phyloP scores from a whole-genome alignment of 2,113 vertebrate species.

The Epinephelus cyanopodus region DNA sequence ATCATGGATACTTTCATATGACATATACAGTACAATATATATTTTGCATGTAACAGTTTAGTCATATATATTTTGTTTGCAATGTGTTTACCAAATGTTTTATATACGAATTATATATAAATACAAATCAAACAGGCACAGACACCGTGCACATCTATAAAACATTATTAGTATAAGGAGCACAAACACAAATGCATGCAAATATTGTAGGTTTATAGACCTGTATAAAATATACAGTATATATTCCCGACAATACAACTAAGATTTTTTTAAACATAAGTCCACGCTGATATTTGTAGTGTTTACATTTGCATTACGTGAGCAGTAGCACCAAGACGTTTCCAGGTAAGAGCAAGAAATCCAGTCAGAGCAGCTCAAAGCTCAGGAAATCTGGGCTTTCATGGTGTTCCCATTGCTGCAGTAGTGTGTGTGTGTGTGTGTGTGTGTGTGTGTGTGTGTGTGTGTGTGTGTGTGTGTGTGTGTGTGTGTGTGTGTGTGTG shows the following conservation, averaged over 20 bases:
- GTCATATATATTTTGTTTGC: no score
- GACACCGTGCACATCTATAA: no score
- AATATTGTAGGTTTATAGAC: no score
- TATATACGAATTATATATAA: no score
- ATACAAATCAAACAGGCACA: no score
- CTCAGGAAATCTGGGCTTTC: conserved; percentile 61
- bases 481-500: conserved; percentile 26
- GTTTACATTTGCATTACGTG: neutral
- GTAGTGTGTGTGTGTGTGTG: conserved; percentile 19
- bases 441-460: conserved; percentile 26
- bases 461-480: conserved; percentile 34
- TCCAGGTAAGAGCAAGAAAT: conserved; percentile 31
- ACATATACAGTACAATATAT: no score
- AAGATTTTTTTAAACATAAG: neutral
- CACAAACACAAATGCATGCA: no score
- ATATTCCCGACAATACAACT: neutral
- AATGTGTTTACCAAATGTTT: no score
- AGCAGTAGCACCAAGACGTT: conserved; percentile 2
- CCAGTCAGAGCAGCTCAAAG: conserved; percentile 39
- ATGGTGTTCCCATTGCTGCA: conserved; percentile 23
- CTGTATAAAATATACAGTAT: neutral
- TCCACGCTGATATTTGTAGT: neutral
- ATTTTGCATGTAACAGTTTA: no score
- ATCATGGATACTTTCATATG: no score
- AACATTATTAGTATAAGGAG: no score